Evolutionary conservation across 2,888 invertebrate species (phyloP), one percentile per base, ranked within the genome.

Genomic region (Pilophorus perplexus): DNA sequence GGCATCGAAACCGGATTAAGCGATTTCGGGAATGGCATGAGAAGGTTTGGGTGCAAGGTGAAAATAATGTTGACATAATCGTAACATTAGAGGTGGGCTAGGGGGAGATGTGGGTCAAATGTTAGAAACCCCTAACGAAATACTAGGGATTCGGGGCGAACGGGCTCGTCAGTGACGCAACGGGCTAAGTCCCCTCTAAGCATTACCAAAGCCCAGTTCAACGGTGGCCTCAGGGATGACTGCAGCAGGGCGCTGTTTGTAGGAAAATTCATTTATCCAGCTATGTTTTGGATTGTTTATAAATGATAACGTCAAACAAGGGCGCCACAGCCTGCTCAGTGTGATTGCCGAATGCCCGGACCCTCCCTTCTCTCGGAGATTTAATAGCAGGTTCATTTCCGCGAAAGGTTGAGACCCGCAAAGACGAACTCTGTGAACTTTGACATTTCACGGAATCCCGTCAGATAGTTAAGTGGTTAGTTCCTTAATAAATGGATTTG

Each of bases 301-400:
- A n/a, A n/a, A n/a, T n/a, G n/a, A n/a, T n/a, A n/a, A n/a, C n/a
- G n/a, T n/a, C n/a, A n/a, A n/a, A n/a, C 33, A 33, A 8, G 33
- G 33, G 33, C 33, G 6, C 33, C 33, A 33, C 33, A 8, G 42
- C 42, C n/a, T n/a, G n/a, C n/a, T n/a, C n/a, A n/a, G n/a, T n/a
- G 33, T 10, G 33, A 33, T 33, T 10, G 6, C 10, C 33, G 6
- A 33, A 33, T 10, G 33, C 33, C 10, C 6, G 8, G 42, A 42
- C n/a, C 16, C 42, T 42, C 42, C 5, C 6, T 10, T 33, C 37
- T 33, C 37, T 33, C 37, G 6, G 4, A 18, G 42, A 12, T 22
- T 48, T 48, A 48, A 48, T 48, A 48, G 48, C 48, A 48, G 48
- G 48, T 48, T 48, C 48, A 48, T 48, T 48, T 48, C 48, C 48